phyloP scores from a whole-genome alignment of 2,888 invertebrate species.

The Ennomos quercinarius region DNA sequence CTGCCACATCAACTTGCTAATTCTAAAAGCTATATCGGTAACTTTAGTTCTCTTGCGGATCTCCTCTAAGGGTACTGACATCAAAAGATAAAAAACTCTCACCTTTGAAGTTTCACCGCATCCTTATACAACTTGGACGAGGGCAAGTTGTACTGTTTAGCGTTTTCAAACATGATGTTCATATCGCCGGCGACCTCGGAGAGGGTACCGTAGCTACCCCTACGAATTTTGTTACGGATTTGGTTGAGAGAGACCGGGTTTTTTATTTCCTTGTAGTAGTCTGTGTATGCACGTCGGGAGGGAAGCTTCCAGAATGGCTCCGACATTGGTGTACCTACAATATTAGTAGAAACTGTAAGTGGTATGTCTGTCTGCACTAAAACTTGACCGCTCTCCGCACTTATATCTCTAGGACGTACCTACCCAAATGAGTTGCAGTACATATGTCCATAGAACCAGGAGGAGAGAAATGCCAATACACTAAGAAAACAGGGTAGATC shows the following conservation, averaged over 20 bases:
- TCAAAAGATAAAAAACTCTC: conserved; percentile 1
- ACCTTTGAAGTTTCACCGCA: conserved; percentile 93
- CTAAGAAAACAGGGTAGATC: too few species aligned
- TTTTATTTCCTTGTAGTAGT: conserved; percentile 98
- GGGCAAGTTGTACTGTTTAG: conserved; percentile 93
- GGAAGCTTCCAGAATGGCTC: conserved; percentile 98
- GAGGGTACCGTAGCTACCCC: conserved; percentile 92
- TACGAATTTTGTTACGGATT: conserved; percentile 93
- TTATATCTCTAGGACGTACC: too few species aligned
- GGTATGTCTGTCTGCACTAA: too few species aligned
- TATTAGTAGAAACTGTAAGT: too few species aligned
- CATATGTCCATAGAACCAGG: too few species aligned
- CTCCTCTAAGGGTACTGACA: too few species aligned
- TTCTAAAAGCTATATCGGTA: too few species aligned
- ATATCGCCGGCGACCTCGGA: conserved; percentile 97
- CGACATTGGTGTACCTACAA: conserved; percentile 91
- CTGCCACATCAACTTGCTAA: too few species aligned
- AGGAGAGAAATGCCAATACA: too few species aligned
- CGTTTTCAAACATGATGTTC: conserved; percentile 98
- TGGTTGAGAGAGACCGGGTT: conserved; percentile 97
- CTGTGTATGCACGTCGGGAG: conserved; percentile 95
- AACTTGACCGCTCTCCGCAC: too few species aligned
- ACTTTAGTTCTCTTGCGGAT: too few species aligned
- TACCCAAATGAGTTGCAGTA: too few species aligned
- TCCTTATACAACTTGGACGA: conserved; percentile 93